phyloP scores from a whole-genome alignment of 2,888 invertebrate genomes.

The Ephialtes manifestator region DNA sequence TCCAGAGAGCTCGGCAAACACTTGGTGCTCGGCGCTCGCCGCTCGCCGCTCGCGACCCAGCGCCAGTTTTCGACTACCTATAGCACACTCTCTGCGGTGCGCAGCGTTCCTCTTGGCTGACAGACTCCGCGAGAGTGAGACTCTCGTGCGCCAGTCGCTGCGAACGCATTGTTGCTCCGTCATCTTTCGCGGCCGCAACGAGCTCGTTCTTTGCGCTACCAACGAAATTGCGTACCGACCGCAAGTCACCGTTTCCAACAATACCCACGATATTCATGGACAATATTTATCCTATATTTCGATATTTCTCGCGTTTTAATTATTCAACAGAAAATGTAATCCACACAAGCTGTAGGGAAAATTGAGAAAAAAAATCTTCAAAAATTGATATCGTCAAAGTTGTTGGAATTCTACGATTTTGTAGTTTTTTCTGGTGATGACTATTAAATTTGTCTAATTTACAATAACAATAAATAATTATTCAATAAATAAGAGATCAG shows the following conservation, averaged over 20 bases:
- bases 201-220: conserved; percentile 34
- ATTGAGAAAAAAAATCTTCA: too few relatives aligned
- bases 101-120: conserved; percentile 31
- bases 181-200: conserved; percentile 74
- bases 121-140: conserved; percentile 65
- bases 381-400: too few relatives aligned
- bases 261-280: not conserved
- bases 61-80: conserved; percentile 25
- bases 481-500: too few relatives aligned
- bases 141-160: conserved; percentile 69
- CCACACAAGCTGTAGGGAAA: too few relatives aligned
- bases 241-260: conserved; percentile 5
- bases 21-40: conserved; percentile 68
- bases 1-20: conserved; percentile 85
- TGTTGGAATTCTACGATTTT: too few relatives aligned
- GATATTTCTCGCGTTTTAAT: not conserved
- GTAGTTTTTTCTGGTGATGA: too few relatives aligned
- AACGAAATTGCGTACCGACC: conserved; percentile 9
- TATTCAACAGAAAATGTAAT: not conserved
- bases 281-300: not conserved
- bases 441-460: too few relatives aligned
- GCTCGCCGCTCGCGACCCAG: not conserved
- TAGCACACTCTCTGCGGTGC: not conserved
- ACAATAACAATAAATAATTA: too few relatives aligned
- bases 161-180: conserved; percentile 82